Evolutionary conservation across 1,140 invertebrate genomes (phyloP), one percentile per base, ranked within the genome.

Genomic region (Scaptomyza graminum): DNA sequence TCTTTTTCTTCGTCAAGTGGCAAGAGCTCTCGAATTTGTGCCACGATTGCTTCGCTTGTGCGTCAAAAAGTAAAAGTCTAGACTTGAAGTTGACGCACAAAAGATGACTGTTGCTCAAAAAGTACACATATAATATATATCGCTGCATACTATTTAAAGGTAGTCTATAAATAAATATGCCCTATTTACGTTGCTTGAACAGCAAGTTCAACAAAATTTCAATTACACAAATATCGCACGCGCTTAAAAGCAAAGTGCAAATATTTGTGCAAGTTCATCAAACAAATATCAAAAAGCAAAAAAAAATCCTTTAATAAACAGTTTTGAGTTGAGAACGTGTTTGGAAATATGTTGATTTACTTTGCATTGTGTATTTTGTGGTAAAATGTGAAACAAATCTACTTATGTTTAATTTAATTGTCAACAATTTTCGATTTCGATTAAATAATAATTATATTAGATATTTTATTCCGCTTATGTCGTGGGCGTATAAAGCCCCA

Each of bases 61-160:
- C 6, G n/a, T 31, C 46, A 49, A 49, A 22, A 46, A 52, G 47
- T 6, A 49, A 28, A 13, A 18, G 37, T 67, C 47, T 67, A 60
- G 47, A 67, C 55, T 51, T 28, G 5, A 59, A 49, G 13, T 11
- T 28, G 55, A 22, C 4, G 18, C 0, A n/a, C n/a, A n/a, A 22
- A 22, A 22, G 18, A 22, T 22, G 18, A 28, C 39, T 43, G 47
- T 25, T 49, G 18, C 25, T 28, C 4, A 31, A 59, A 28, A 31
- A 18, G 28, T 12, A 11, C 1, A 50, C n/a, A 25, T 18, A 34
- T 15, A 41, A 41, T 13, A 3, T 22, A 37, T n/a, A 7, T 31
- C 28, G 18, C 28, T 25, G 12, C 37, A 41, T 25, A 25, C 37
- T 8, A n/a, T 41, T 41, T 41, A 5, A 34, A 41, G 12, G n/a